phyloP scores from a whole-genome alignment of 2,113 vertebrate genomes.

The Plecturocebus donacophilus region DNA sequence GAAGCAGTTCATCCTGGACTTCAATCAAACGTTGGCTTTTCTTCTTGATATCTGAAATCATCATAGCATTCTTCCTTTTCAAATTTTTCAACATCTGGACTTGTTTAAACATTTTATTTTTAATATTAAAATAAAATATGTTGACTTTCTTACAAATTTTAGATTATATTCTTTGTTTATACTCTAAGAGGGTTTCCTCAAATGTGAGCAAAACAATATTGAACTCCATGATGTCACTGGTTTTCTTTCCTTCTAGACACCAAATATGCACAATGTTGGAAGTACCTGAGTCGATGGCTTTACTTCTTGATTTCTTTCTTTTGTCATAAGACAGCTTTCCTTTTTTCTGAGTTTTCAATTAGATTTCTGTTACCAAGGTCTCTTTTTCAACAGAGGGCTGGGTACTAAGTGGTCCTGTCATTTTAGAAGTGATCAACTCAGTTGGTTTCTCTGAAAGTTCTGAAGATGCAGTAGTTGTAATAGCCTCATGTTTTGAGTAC shows the following conservation, averaged over 20 bases:
- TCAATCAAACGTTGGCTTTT: slow-evolving; percentile 87
- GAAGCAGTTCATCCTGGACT: slow-evolving; percentile 87
- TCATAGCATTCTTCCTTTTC: slow-evolving; percentile 89
- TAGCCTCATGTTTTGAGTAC: not conserved
- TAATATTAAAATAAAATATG: slow-evolving; percentile 85
- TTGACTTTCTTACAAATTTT: slow-evolving; percentile 78
- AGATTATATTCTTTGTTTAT: slow-evolving; percentile 87
- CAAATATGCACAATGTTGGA: slow-evolving; percentile 58
- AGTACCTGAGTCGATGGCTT: slow-evolving; percentile 41
- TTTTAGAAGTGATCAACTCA: fast-evolving
- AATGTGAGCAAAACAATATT: slow-evolving; percentile 86
- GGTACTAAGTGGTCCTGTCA: fast-evolving
- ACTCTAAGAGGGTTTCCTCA: slow-evolving; percentile 80
- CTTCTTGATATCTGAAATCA: slow-evolving; percentile 81
- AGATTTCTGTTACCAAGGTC: not conserved
- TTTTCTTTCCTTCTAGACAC: slow-evolving; percentile 77
- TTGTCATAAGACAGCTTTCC: not conserved
- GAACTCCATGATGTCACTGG: slow-evolving; percentile 82
- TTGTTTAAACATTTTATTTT: slow-evolving; percentile 82
- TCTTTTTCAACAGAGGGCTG: not conserved
- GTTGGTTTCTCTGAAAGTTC: not conserved
- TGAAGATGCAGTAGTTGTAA: not conserved
- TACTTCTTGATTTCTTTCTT: slow-evolving; percentile 41
- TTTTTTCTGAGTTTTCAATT: slow-evolving; percentile 59
- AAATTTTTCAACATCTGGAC: slow-evolving; percentile 83